Base-by-base conservation (phyloP, 2,888 invertebrate genomes). In the Apoda limacodes region DNA sequence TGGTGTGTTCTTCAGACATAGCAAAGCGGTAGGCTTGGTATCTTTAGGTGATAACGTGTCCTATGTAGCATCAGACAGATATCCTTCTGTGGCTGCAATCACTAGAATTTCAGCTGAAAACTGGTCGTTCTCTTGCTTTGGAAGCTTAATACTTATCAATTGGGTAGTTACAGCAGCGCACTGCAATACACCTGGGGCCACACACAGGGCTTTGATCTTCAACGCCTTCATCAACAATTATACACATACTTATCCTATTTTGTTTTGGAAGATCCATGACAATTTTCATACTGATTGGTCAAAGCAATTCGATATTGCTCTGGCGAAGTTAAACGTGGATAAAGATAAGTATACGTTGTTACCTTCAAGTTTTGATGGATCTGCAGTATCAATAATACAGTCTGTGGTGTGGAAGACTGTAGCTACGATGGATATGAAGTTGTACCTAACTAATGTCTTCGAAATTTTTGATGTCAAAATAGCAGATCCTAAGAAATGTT, bases 91-190 rank as follows among this genome's bases (percentile, higher is more conserved):
- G 0, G 75, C 67, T 0, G 76, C 76, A 0, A 51, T 78, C 0
- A 61, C 61, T 0, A 57, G 57, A 6, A 74, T 70, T 42, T 41
- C 61, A 0, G 54, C 67, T 0, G 32, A 44, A 0, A 36, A 52
- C 0, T 74, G 68, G 69, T 53, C 60, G 0, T 71, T 75, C 31
- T 52, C 66, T 0, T 78, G 76, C 32, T 78, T 78, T 38, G 76
- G 62, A 0, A 66, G 66, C 27, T 48, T 74, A 0, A 55, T 76
- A 9, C 52, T 71, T 0, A 44, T 60, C 1, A 71, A 64, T 20
- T 78, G 75, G 75, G 43, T 69, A 0, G 55, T 78, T 0, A 69
- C 74, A 0, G 56, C 75, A 0, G 76, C 75, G 0, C 76, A 76
- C 37, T 78, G 76, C 45, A 51, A 64, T 22, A 47, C 30, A 7